Conservation (phyloP, 2,888 invertebrate species). For the Venusia cambrica region DNA sequence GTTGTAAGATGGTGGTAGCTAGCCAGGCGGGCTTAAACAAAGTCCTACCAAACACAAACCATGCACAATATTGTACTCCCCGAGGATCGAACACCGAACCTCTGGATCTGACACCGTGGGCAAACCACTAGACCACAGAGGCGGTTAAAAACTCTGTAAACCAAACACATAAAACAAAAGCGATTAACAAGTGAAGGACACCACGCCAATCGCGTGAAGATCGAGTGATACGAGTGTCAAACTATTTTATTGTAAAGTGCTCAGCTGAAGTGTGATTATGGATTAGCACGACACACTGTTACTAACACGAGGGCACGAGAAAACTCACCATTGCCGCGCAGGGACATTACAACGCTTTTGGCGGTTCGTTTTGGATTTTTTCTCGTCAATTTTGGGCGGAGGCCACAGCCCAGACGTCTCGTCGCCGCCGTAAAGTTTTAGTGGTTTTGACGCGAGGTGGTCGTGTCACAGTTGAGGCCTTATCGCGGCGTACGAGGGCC, state of each 20-base stretch:
- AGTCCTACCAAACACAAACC: no score
- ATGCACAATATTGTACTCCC: no score
- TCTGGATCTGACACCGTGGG: no score
- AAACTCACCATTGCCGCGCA: conserved; percentile 49
- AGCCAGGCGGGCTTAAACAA: no score
- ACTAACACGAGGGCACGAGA: neutral
- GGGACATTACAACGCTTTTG: conserved; percentile 35
- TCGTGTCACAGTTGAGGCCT: conserved; percentile 71
- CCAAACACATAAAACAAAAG: neutral
- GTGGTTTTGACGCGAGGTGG: conserved; percentile 71
- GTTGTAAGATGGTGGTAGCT: no score
- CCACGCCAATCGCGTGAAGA: conserved; percentile 6
- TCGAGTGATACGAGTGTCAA: neutral
- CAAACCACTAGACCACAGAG: no score
- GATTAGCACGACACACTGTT: neutral
- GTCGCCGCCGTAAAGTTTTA: conserved; percentile 57
- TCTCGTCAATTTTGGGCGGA: conserved; percentile 29
- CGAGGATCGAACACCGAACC: no score
- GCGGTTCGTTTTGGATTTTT: conserved; percentile 50
- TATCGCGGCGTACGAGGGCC: conserved; percentile 58
- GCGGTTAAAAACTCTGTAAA: no score
- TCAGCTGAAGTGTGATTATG: conserved; percentile 2
- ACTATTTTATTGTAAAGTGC: conserved; percentile 3
- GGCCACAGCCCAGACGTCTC: conserved; percentile 45
- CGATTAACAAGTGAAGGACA: conserved; percentile 4